Base-by-base conservation (phyloP, 1,140 invertebrate species). In the Heliconius hewitsoni region DNA sequence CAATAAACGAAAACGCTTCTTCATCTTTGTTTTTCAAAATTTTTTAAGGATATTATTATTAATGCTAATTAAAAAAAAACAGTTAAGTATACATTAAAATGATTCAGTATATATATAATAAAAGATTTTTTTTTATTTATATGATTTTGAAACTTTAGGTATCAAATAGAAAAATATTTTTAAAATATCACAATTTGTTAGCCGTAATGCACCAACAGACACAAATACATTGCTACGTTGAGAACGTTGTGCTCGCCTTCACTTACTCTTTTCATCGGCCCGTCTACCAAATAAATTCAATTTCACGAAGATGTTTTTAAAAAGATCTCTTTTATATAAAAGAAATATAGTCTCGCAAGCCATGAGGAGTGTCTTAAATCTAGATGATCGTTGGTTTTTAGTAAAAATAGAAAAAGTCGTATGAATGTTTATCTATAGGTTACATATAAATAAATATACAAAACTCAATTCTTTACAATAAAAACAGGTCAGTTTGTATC, bases 141-240 rank as follows among this genome's bases (percentile, higher is more conserved):
- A 52, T 52, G 6, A 6, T 18, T 19, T 18, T 4, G 37, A 76
- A 42, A 42, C 11, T 76, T 46, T 37, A n/a, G 30, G 34, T 60
- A 13, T 57, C 18, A 1, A 66, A 66, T n/a, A 76, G 16, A 37
- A 39, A 74, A 39, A 76, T 76, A 76, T 76, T 76, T 76, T 66
- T 60, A 57, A 55, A 70, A 30, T 46, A 39, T 73, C 71, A 23
- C 76, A 57, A n/a, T 55, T 78, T 78, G 71, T 78, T 57, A 50
- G 19, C 13, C 37, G 71, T 73, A 42, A 60, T 73, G 50, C 46
- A 73, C 71, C 77, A 78, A 52, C 71, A 34, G 73, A 73, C 52
- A 73, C 71, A 78, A 78, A 78, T 78, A 73, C 19, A 71, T 42
- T 73, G 37, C 71, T 30, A 73, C 77, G 71, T 73, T 73, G 57